phyloP scores from a whole-genome alignment of 2,797 vertebrate species.

The Melanitta fusca region DNA sequence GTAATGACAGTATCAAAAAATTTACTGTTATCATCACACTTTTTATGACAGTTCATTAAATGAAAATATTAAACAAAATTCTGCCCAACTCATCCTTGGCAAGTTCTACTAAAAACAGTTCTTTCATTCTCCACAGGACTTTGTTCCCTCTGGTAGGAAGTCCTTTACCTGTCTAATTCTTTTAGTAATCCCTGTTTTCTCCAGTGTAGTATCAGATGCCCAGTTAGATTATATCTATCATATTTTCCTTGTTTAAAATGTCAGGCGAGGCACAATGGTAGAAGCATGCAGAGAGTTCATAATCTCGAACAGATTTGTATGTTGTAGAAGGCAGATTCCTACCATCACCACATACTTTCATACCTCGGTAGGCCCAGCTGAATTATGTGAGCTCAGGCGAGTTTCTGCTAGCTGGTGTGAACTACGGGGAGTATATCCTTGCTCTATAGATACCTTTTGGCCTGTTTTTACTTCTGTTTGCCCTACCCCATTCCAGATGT shows the following conservation, averaged over 20 bases:
- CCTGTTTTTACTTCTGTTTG: slow-evolving; percentile 43
- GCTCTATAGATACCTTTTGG: slow-evolving; percentile 42
- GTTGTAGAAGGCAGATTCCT: slow-evolving; percentile 56
- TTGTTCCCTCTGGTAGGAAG: neutral
- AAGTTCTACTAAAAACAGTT: neutral
- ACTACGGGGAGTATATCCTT: slow-evolving; percentile 48
- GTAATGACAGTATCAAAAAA: neutral
- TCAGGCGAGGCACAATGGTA: neutral
- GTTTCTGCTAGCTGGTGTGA: slow-evolving; percentile 20
- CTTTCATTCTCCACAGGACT: neutral
- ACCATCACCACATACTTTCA: slow-evolving; percentile 35
- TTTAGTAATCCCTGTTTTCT: slow-evolving; percentile 29
- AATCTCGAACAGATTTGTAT: slow-evolving; percentile 63
- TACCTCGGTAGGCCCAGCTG: slow-evolving; percentile 17
- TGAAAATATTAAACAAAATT: neutral
- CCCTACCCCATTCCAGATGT: slow-evolving; percentile 45
- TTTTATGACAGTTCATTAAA: neutral
- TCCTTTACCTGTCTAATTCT: slow-evolving; percentile 24
- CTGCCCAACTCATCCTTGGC: neutral
- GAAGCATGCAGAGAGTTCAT: slow-evolving; percentile 22
- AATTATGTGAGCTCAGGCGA: slow-evolving; percentile 22
- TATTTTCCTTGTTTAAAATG: slow-evolving; percentile 53
- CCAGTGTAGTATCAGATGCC: slow-evolving; percentile 1
- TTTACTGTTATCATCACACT: neutral
- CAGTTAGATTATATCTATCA: neutral